Percentiles rank a stretch among this genome's conserved stretches.
These are phyloP conservation scores for Torymus tubicola DNA, from an alignment of 2,888 invertebrate genomes.

Conservation along the genomic window DNA sequence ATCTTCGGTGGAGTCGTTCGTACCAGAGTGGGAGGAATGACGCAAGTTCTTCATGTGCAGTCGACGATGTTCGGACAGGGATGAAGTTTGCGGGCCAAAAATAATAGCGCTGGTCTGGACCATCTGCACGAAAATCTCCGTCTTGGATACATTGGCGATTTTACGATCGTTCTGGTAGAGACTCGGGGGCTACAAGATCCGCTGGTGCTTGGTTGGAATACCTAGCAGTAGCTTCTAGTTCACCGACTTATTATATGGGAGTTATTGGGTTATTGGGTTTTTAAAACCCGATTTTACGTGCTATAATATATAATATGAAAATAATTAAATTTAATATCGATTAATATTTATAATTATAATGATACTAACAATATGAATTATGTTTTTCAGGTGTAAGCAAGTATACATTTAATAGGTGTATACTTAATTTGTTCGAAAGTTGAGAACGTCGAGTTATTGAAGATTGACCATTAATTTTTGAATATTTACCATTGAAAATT, in stretches of 20 bases:
- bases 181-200: constrained; percentile 72
- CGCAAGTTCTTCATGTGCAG: constrained; percentile 67
- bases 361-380: too few species aligned
- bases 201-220: constrained; percentile 67
- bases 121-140: constrained; percentile 64
- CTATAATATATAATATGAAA: too few species aligned
- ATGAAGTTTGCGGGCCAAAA: constrained; percentile 72
- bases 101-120: constrained; percentile 60
- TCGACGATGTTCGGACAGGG: constrained; percentile 71
- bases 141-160: constrained; percentile 59
- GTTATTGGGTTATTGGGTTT: too few species aligned
- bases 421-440: too few species aligned
- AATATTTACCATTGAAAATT: too few species aligned
- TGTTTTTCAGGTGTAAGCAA: too few species aligned
- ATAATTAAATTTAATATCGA: too few species aligned
- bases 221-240: constrained; percentile 56
- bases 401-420: too few species aligned
- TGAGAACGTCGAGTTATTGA: too few species aligned
- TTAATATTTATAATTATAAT: too few species aligned
- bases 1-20: constrained; percentile 73
- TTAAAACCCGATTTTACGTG: too few species aligned
- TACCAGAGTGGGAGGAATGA: constrained; percentile 70
- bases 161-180: constrained; percentile 69
- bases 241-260: constrained; percentile 40
- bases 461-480: too few species aligned